phyloP scores from a whole-genome alignment of 2,888 invertebrate genomes.

The Sphaerophoria taeniata region DNA sequence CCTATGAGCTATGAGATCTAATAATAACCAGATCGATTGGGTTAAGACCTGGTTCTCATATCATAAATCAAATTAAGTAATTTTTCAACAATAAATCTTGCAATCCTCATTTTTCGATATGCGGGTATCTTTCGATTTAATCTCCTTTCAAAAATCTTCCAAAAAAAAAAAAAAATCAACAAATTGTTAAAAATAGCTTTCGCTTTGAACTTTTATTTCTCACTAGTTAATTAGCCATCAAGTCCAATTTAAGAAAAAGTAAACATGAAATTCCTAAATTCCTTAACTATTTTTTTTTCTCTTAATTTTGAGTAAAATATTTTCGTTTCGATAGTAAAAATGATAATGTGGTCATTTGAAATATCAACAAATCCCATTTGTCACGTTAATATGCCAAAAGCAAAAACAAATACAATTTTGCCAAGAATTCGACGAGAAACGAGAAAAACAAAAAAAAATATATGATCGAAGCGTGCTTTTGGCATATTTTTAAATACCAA shows the following conservation, averaged over 20 bases:
- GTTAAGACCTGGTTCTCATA: slow-evolving; percentile 12
- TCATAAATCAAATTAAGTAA: slow-evolving; percentile 51
- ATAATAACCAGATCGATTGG: not conserved
- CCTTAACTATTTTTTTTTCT: not conserved
- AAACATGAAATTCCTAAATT: too few species aligned
- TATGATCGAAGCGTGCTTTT: slow-evolving; percentile 41
- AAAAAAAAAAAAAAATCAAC: too few species aligned
- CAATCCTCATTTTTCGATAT: not conserved
- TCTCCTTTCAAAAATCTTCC: too few species aligned
- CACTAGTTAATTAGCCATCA: too few species aligned
- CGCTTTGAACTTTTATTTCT: too few species aligned
- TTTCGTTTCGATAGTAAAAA: not conserved
- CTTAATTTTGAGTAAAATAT: not conserved
- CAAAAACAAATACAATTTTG: not conserved
- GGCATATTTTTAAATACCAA: not conserved
- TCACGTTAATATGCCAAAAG: slow-evolving; percentile 1
- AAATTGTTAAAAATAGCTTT: too few species aligned
- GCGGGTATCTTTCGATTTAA: not conserved
- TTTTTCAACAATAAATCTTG: slow-evolving; percentile 34
- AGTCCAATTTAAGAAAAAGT: too few species aligned
- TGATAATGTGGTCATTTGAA: not conserved
- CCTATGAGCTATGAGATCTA: not conserved
- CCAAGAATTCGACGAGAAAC: not conserved
- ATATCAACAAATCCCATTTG: slow-evolving; percentile 2
- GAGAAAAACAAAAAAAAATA: slow-evolving; percentile 10